These are phyloP conservation scores for Pollenia labialis DNA, from an alignment of 2,888 invertebrate genomes.

Conservation along the genomic window DNA sequence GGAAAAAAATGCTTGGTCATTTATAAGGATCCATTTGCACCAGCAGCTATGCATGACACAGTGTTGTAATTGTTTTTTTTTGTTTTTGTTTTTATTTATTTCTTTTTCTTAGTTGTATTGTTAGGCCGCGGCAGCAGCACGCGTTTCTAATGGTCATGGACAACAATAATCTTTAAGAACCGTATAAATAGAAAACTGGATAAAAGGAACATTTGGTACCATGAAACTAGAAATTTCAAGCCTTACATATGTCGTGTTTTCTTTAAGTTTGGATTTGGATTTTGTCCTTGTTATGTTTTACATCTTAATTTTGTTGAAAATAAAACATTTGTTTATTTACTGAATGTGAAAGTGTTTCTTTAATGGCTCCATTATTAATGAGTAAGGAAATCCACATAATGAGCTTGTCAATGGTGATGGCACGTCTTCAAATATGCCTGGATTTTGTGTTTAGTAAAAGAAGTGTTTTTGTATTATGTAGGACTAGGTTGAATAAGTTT, in stretches of 20 bases:
- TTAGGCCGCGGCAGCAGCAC: slow-evolving; percentile 63
- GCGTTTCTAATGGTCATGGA: slow-evolving; percentile 69
- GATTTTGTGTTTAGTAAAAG: slow-evolving; percentile 8
- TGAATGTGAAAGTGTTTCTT: slow-evolving; percentile 32
- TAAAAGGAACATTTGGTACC: slow-evolving; percentile 76
- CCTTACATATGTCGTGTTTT: slow-evolving; percentile 78
- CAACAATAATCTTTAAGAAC: slow-evolving; percentile 45
- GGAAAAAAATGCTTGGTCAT: slow-evolving; percentile 64
- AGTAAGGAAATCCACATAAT: slow-evolving; percentile 48
- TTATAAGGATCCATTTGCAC: slow-evolving; percentile 68
- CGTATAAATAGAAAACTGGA: neutral
- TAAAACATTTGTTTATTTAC: slow-evolving; percentile 60
- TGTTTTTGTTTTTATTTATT: slow-evolving; percentile 9
- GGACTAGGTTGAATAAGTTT: too few species aligned
- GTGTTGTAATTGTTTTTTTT: slow-evolving; percentile 46
- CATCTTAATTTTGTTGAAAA: slow-evolving; percentile 50
- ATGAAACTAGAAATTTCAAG: slow-evolving; percentile 81
- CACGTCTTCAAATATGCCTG: slow-evolving; percentile 64
- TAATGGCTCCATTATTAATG: slow-evolving; percentile 66
- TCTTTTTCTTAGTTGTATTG: slow-evolving; percentile 33
- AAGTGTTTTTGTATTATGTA: too few species aligned
- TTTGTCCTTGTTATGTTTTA: slow-evolving; percentile 62
- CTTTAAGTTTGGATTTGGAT: slow-evolving; percentile 18
- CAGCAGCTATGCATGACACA: slow-evolving; percentile 53
- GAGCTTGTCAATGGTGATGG: slow-evolving; percentile 62